These are phyloP conservation scores for Excalfactoria chinensis DNA, from an alignment of 2,113 vertebrate genomes.

Conservation along the genomic window DNA sequence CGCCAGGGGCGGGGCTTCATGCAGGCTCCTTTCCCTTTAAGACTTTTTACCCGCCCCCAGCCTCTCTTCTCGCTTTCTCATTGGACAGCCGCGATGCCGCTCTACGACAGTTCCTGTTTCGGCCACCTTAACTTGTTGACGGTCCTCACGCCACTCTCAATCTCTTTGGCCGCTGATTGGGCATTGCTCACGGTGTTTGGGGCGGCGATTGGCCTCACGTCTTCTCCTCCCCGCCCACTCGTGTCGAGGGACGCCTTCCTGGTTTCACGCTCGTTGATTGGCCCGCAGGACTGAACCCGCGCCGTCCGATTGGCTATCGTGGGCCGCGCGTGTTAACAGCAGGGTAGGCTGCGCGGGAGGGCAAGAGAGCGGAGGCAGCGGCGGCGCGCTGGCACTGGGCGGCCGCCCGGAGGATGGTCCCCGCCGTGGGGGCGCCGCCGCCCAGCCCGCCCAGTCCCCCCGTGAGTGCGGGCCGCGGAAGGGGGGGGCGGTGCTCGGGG, in stretches of 20 bases:
- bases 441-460: slow-evolving; percentile 29
- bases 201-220: background rate
- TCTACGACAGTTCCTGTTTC: slow-evolving; percentile 40
- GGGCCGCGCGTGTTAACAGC: background rate
- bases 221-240: background rate
- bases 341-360: background rate
- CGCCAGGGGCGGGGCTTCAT: background rate
- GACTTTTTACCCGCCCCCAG: background rate
- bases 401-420: slow-evolving; percentile 72
- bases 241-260: background rate
- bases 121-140: slow-evolving; percentile 25
- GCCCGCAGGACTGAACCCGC: rapidly evolving
- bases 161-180: background rate
- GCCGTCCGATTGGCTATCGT: background rate
- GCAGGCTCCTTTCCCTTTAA: slow-evolving; percentile 65
- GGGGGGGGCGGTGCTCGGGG: background rate
- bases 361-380: background rate
- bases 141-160: background rate
- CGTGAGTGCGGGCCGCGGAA: slow-evolving; percentile 61
- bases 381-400: background rate
- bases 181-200: rapidly evolving
- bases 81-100: background rate
- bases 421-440: slow-evolving; percentile 65
- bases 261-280: background rate
- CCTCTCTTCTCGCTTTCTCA: background rate